phyloP scores from a whole-genome alignment of 2,888 invertebrate genomes.

The Ommatoiulus sabulosus region DNA sequence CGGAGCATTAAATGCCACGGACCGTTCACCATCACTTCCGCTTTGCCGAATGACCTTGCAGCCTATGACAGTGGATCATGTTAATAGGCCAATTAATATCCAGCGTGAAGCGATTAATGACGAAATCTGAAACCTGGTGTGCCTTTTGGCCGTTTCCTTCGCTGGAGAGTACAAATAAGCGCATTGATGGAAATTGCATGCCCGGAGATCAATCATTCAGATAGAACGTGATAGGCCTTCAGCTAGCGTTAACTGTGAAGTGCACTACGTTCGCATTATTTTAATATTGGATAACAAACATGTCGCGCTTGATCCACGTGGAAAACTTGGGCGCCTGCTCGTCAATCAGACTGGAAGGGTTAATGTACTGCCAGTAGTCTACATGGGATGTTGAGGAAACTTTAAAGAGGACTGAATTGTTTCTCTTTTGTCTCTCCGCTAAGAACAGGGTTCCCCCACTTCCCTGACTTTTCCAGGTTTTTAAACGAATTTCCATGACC shows the following conservation, averaged over 20 bases:
- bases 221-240: constrained; percentile 4
- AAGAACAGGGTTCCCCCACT: no score
- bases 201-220: not conserved
- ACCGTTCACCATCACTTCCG: not conserved
- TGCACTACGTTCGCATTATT: not conserved
- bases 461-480: no score
- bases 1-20: not conserved
- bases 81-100: constrained; percentile 24
- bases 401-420: not conserved
- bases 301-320: not conserved
- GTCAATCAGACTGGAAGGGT: constrained; percentile 4
- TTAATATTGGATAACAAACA: not conserved
- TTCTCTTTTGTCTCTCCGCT: not conserved
- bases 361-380: not conserved
- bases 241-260: not conserved
- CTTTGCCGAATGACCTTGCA: not conserved
- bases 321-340: not conserved
- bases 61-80: not conserved
- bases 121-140: constrained; percentile 17
- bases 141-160: not conserved
- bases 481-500: no score
- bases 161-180: not conserved
- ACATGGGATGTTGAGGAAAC: not conserved
- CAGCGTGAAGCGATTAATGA: not conserved
- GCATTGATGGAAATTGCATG: not conserved